Conservation (phyloP, 2,113 vertebrate species). For the Agelaius tricolor region DNA sequence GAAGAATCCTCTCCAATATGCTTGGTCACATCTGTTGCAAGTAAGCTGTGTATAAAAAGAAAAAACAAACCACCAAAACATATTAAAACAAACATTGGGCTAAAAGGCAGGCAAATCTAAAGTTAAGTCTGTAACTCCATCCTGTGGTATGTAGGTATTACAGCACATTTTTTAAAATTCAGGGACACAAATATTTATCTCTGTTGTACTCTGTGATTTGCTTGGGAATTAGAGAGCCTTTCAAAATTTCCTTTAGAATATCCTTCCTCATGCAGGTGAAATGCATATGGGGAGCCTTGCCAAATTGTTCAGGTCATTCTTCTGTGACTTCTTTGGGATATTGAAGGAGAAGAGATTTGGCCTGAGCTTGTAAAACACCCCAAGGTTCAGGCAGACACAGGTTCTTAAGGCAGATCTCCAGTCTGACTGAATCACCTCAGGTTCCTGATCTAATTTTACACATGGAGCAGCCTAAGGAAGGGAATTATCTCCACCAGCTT, state of each 20-base stretch:
- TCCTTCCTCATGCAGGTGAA: fast-evolving
- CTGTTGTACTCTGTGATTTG: not conserved
- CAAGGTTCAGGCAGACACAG: not conserved
- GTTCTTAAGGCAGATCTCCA: not conserved
- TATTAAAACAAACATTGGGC: not conserved
- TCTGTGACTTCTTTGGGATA: not conserved
- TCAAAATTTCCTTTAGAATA: not conserved
- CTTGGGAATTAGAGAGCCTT: not conserved
- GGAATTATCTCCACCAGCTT: not conserved
- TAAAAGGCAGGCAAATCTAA: not conserved
- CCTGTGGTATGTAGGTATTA: constrained; percentile 62
- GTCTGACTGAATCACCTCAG: not conserved
- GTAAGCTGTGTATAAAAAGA: not conserved
- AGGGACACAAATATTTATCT: not conserved
- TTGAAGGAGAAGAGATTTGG: not conserved
- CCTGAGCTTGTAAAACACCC: not conserved
- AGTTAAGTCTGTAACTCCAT: constrained; percentile 72
- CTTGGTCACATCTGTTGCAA: not conserved
- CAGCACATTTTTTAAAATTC: not conserved
- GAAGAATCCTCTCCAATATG: not conserved
- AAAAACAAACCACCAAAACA: not conserved
- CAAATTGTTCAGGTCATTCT: not conserved
- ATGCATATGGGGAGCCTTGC: not conserved
- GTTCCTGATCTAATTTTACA: not conserved
- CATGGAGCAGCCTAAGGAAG: not conserved